phyloP scores from a whole-genome alignment of 2,888 invertebrate species.

The Dryococelus australis region DNA sequence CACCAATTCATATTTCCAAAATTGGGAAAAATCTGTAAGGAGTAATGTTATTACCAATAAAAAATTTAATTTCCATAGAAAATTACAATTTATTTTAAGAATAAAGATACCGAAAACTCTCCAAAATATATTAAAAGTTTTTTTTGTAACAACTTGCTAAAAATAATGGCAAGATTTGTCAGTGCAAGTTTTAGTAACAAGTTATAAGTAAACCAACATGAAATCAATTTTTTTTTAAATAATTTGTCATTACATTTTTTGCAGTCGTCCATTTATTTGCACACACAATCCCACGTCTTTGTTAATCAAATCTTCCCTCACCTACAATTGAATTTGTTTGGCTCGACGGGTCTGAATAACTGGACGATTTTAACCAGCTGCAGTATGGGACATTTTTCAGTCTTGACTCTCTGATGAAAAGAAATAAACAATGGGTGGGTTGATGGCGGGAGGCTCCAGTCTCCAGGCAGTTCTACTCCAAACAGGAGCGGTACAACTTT shows the following conservation, averaged over 20 bases:
- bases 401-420: conserved; percentile 47
- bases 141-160: neutral
- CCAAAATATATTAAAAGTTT: neutral
- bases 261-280: neutral
- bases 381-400: conserved; percentile 39
- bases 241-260: neutral
- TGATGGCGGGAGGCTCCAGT: conserved; percentile 35
- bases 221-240: too few species aligned
- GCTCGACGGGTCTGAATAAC: neutral
- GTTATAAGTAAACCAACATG: neutral
- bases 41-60: too few species aligned
- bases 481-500: conserved; percentile 84
- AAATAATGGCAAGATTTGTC: neutral
- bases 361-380: neutral
- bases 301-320: neutral
- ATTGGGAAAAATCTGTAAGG: too few species aligned
- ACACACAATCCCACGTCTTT: neutral
- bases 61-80: too few species aligned
- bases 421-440: conserved; percentile 36
- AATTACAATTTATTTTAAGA: neutral
- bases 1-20: neutral
- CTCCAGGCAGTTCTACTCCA: conserved; percentile 57
- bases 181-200: neutral
- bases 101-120: neutral
- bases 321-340: neutral